Conservation (phyloP, 2,797 vertebrate species). For the Cossypha polioptera region DNA sequence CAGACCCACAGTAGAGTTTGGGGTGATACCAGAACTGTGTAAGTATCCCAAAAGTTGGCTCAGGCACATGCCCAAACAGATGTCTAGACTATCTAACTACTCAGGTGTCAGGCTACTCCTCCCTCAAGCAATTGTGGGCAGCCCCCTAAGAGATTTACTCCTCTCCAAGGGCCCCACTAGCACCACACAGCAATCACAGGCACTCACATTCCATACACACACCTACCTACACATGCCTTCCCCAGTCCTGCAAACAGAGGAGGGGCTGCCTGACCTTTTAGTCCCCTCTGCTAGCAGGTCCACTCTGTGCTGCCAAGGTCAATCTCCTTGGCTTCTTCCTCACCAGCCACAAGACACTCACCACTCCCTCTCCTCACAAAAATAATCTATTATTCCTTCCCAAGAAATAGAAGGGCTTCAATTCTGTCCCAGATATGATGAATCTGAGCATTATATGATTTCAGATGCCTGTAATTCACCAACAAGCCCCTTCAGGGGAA, state of each 20-base stretch:
- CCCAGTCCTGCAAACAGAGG: background rate
- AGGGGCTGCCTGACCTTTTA: background rate
- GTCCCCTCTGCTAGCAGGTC: background rate
- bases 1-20: background rate
- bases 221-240: background rate
- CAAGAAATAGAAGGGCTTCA: constrained; percentile 18
- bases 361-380: background rate
- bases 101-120: background rate
- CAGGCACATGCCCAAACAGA: background rate
- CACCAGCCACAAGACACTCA: background rate
- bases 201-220: rapidly evolving
- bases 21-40: background rate
- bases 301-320: background rate
- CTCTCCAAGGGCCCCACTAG: background rate
- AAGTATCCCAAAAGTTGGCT: background rate
- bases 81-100: background rate
- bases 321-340: background rate
- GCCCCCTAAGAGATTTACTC: background rate
- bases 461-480: constrained; percentile 64
- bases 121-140: background rate
- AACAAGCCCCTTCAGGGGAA: constrained; percentile 67
- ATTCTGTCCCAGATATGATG: constrained; percentile 37
- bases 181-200: background rate
- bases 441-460: constrained; percentile 54
- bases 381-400: background rate